These are phyloP conservation scores for Achroia grisella DNA, from an alignment of 1,140 invertebrate genomes.

Conservation along the genomic window DNA sequence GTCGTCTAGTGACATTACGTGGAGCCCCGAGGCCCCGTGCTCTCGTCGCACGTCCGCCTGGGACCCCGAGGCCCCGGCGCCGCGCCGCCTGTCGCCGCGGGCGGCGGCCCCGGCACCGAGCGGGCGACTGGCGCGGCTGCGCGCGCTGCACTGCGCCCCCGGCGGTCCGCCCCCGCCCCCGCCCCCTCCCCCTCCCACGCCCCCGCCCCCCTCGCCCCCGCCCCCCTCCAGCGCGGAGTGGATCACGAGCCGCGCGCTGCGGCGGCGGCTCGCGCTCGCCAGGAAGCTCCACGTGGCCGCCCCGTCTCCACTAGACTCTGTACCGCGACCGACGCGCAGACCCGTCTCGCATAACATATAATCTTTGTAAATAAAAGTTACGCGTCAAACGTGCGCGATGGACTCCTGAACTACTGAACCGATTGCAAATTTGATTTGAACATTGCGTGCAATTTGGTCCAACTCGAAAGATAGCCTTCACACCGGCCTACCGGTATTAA, in stretches of 20 bases:
- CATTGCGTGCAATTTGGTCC: too few relatives aligned
- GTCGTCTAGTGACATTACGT: too few relatives aligned
- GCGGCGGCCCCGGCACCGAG: background rate
- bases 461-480: too few relatives aligned
- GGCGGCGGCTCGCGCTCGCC: background rate
- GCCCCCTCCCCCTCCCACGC: background rate
- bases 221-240: background rate
- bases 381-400: too few relatives aligned
- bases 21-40: too few relatives aligned
- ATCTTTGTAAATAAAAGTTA: too few relatives aligned
- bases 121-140: constrained; percentile 3
- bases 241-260: background rate
- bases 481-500: too few relatives aligned
- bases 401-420: too few relatives aligned
- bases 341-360: too few relatives aligned
- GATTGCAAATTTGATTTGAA: too few relatives aligned
- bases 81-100: background rate
- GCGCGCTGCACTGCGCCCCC: constrained; percentile 3
- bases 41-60: too few relatives aligned
- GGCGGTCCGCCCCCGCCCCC: background rate
- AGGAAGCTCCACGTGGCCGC: background rate
- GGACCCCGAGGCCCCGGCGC: constrained; percentile 3
- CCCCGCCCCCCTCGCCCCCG: background rate
- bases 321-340: too few relatives aligned
- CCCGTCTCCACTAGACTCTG: background rate